Evolutionary conservation across 2,113 vertebrate species (phyloP).

Genomic region (Strix aluco): DNA sequence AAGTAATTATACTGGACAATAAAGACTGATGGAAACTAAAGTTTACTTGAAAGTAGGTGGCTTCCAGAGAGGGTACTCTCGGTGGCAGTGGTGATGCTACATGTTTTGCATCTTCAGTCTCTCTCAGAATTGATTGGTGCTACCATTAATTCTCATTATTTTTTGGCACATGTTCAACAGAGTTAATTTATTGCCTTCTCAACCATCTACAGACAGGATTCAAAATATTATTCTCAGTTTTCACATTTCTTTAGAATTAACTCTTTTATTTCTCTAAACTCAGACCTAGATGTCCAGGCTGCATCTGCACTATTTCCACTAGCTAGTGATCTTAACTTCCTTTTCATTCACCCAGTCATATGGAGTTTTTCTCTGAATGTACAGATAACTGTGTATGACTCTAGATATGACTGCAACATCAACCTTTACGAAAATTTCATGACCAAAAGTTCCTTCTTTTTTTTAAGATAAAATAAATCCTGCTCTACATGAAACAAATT

Average conservation of each 20-base stretch:
- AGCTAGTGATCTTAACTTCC: not conserved
- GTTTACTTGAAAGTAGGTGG: not conserved
- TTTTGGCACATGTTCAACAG: not conserved
- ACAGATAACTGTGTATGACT: not conserved
- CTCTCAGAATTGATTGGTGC: not conserved
- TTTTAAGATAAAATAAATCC: not conserved
- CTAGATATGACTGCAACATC: not conserved
- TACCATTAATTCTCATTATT: not conserved
- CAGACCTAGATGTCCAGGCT: not conserved
- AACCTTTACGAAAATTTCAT: not conserved
- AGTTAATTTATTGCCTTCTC: not conserved
- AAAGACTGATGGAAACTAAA: not conserved
- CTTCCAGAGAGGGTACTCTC: not conserved
- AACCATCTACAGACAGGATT: not conserved
- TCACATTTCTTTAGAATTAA: not conserved
- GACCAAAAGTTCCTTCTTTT: fast-evolving
- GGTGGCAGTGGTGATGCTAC: not conserved
- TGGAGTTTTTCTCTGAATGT: not conserved
- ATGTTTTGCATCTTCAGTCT: not conserved
- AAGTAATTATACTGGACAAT: not conserved
- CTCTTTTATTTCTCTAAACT: not conserved
- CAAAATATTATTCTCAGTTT: not conserved
- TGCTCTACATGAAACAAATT: not conserved
- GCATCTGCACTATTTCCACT: not conserved
- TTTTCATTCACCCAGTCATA: not conserved